Evolutionary conservation across 2,113 vertebrate species (phyloP), one percentile per base, ranked within the genome.

Genomic region (Gasterosteus aculeatus): DNA sequence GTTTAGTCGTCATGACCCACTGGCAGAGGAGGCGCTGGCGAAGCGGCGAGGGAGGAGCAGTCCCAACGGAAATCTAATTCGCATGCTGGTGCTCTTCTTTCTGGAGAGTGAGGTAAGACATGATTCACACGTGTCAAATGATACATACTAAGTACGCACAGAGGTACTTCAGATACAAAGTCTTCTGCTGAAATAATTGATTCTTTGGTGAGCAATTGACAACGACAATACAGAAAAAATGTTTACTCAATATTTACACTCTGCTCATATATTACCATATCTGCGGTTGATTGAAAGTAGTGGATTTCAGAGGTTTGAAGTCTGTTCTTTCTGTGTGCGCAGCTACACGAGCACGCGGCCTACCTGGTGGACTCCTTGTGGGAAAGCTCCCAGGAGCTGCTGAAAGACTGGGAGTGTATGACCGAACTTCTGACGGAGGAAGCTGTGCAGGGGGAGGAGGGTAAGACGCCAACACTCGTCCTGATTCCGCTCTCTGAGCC

Each of bases 351-450:
- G 86, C 98, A 99, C 62, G 98, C 97, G 29, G 98, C 98, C 31
- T 99, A 99, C 89, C 92, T 99, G 89, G 98, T 99, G 88, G 98
- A 99, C 93, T 99, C 97, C 69, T 90, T 99, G 87, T 99, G 98
- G 98, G 98, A 99, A 87, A 99, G 98, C 83, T 99, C 98, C 72
- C 98, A 99, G 94, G 98, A 99, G 89, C 93, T 99, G 73, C 93
- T 99, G 80, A 99, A 99, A 88, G 98, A 99, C 93, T 99, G 98
- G 98, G 98, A 99, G 91, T 99, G 98, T 92, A 99, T 99, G 98
- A 95, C 97, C 3, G 97, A 99, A 79, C 92, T 99, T 77, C 94
- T 99, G 35, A 88, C 99, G 93, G 98, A 99, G 93, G 98, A 99
- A 84, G 96, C 98, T 39, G 95, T 98, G 65, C 97, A 98, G 93